Evolutionary conservation across 2,888 invertebrate genomes (phyloP).

Genomic region (Sympetrum striolatum): DNA sequence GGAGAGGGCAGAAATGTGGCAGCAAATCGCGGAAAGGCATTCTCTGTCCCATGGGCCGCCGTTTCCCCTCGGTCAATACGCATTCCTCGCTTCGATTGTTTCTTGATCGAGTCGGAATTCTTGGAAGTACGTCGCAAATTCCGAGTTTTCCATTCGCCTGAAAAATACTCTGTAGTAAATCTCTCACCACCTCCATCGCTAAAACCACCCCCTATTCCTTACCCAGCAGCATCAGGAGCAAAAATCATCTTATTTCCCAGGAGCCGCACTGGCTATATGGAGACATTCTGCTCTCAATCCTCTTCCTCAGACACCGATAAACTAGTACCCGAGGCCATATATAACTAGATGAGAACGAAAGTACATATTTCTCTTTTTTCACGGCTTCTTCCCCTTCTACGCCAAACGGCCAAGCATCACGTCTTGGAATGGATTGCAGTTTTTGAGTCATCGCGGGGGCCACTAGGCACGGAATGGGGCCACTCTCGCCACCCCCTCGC

Average conservation of each 20-base stretch:
- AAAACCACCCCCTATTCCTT: not conserved
- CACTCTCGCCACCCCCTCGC: not conserved
- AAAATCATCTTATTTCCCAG: not conserved
- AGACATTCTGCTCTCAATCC: not conserved
- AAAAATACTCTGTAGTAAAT: not conserved
- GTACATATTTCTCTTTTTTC: not conserved
- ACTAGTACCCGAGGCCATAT: not conserved
- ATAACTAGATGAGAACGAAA: not conserved
- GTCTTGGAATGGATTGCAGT: not conserved
- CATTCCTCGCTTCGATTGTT: conserved; percentile 35
- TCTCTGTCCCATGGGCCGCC: not conserved
- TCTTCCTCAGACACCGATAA: not conserved
- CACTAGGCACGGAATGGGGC: not conserved
- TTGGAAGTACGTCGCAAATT: conserved; percentile 14
- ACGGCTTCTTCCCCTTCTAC: not conserved
- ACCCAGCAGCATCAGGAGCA: not conserved
- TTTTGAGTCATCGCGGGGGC: not conserved
- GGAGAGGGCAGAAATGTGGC: not conserved
- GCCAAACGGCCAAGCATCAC: not conserved
- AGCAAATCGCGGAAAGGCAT: not conserved
- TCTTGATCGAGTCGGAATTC: conserved; percentile 11
- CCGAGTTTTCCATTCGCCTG: conserved; percentile 12
- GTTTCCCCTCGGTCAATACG: not conserved
- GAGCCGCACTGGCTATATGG: not conserved
- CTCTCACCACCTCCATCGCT: not conserved